phyloP scores from a whole-genome alignment of 2,888 invertebrate species.

The Acleris sparsana region DNA sequence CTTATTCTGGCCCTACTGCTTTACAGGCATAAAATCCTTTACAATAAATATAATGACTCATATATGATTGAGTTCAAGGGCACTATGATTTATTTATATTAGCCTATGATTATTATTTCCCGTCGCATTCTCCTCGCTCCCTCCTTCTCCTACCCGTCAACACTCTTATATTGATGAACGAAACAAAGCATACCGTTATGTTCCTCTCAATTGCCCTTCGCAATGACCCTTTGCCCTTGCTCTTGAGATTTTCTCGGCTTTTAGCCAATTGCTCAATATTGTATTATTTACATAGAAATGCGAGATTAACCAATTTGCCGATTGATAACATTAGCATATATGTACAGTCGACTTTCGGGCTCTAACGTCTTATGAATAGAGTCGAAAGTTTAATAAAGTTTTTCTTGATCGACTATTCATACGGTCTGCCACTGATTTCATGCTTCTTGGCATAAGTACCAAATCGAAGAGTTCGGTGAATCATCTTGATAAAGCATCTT shows the following conservation, averaged over 20 bases:
- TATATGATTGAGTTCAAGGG: conserved; percentile 27
- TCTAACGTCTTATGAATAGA: too few species aligned
- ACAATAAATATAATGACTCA: conserved; percentile 11
- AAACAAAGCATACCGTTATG: conserved; percentile 18
- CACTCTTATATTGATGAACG: conserved; percentile 5
- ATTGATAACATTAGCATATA: conserved; percentile 2
- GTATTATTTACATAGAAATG: conserved; percentile 33
- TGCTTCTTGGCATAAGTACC: too few species aligned
- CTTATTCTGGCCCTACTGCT: background rate
- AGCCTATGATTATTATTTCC: conserved; percentile 25
- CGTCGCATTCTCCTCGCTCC: conserved; percentile 23
- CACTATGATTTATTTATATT: conserved; percentile 25
- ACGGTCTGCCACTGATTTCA: too few species aligned
- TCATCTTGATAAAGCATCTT: too few species aligned
- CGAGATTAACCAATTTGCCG: conserved; percentile 19
- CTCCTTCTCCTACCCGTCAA: conserved; percentile 4
- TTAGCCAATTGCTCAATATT: conserved; percentile 32
- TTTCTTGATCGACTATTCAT: too few species aligned
- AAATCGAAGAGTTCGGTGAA: too few species aligned
- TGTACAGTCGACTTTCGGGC: background rate
- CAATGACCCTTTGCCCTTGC: conserved; percentile 35
- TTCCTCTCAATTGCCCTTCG: conserved; percentile 21
- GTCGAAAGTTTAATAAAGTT: too few species aligned
- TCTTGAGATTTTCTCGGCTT: conserved; percentile 35
- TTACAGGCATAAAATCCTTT: background rate